Conservation (phyloP, 1,140 invertebrate species). For the Drosophila carrolli region DNA sequence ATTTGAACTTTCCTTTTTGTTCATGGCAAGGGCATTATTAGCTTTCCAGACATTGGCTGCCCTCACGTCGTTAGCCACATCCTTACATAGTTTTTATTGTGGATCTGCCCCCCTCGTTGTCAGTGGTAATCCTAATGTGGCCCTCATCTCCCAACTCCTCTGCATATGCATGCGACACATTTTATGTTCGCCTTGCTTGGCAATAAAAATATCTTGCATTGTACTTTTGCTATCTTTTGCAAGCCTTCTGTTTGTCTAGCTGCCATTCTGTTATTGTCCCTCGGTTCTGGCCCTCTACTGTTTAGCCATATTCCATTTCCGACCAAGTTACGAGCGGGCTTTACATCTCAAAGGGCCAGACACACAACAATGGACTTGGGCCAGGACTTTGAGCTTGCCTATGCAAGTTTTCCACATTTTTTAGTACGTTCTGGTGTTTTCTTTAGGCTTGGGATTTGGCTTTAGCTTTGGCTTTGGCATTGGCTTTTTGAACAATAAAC, state of each 20-base stretch:
- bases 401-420: slow-evolving; percentile 62
- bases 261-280: slow-evolving; percentile 32
- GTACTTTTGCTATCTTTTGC: slow-evolving; percentile 69
- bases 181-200: slow-evolving; percentile 73
- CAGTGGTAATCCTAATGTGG: slow-evolving; percentile 64
- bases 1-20: slow-evolving; percentile 31
- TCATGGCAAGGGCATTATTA: slow-evolving; percentile 34
- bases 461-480: slow-evolving; percentile 60
- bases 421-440: slow-evolving; percentile 3
- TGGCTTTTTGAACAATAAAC: slow-evolving; percentile 66
- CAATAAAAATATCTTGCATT: slow-evolving; percentile 81
- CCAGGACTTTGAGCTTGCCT: slow-evolving; percentile 66
- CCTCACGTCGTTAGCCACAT: slow-evolving; percentile 75
- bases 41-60: slow-evolving; percentile 48
- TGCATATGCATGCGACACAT: slow-evolving; percentile 78
- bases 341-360: slow-evolving; percentile 49
- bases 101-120: neutral
- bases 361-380: slow-evolving; percentile 60
- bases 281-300: slow-evolving; percentile 26
- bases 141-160: slow-evolving; percentile 24
- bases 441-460: slow-evolving; percentile 66
- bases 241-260: slow-evolving; percentile 44
- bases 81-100: slow-evolving; percentile 80
- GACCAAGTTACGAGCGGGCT: slow-evolving; percentile 64
- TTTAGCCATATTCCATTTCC: slow-evolving; percentile 62